phyloP scores from a whole-genome alignment of 2,113 vertebrate genomes.

The Puffinus mauretanicus region DNA sequence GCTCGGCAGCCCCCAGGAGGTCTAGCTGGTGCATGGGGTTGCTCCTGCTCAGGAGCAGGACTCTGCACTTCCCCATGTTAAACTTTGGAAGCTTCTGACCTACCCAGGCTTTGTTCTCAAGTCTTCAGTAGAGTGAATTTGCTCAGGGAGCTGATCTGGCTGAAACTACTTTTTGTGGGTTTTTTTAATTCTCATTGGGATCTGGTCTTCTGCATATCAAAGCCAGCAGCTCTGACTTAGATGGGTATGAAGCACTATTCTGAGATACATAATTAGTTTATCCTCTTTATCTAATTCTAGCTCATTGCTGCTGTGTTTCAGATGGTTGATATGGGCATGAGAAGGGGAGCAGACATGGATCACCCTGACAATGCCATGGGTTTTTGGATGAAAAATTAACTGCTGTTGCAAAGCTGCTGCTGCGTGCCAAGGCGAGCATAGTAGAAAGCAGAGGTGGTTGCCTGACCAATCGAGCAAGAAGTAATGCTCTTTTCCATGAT shows the following conservation, averaged over 20 bases:
- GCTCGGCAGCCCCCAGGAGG: neutral
- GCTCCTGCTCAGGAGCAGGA: neutral
- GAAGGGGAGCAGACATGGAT: neutral
- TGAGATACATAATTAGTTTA: neutral
- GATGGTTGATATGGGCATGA: accelerated
- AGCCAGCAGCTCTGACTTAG: neutral
- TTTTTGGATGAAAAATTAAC: neutral
- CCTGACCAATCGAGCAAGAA: neutral
- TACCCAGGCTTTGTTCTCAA: neutral
- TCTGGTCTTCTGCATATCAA: neutral
- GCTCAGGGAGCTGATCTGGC: neutral
- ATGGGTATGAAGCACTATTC: neutral
- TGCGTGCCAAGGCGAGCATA: neutral
- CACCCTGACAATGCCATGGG: neutral
- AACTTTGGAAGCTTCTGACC: neutral
- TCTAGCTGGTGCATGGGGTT: neutral
- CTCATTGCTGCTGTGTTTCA: neutral
- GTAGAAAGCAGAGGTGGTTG: neutral
- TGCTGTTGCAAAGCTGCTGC: neutral
- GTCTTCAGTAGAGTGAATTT: neutral
- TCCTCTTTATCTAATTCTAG: neutral
- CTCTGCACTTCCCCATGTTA: accelerated
- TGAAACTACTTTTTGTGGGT: neutral
- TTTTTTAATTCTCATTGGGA: neutral
- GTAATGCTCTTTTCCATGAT: neutral